Evolutionary conservation across 2,113 vertebrate genomes (phyloP), one percentile per base, ranked within the genome.

Genomic region (Cheirogaleus medius): DNA sequence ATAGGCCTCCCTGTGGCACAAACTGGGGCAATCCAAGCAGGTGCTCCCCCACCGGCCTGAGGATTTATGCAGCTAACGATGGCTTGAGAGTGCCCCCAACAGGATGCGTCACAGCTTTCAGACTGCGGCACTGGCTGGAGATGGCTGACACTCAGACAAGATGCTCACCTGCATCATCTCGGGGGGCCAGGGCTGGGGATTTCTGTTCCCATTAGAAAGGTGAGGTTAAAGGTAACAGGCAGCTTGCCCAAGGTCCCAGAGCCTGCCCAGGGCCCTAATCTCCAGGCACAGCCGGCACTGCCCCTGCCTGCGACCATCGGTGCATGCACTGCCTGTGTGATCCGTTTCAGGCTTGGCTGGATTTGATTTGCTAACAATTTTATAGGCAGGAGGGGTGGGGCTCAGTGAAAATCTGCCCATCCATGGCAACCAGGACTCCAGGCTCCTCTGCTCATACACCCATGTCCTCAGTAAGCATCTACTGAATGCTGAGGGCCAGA

Each of bases 221-320:
- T 1, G 60, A 58, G 58, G 42, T 8, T 66, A 32, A 6, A 42
- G 64, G 44, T 13, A 8, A 39, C 14, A 15, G 8, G 81, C 56
- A 49, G 54, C 37, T 44, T 0, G 0, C 17, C 10, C 29, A 34
- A 15, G 15, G 42, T 76, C 73, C 25, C 42, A 74, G 42, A 74
- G 71, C 71, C 25, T 34, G 49, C 77, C 78, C 12, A 1, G 60
- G 81, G 39, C 27, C 84, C 54, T 27, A 54, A 12, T 76, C 69
- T 25, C n/a, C 9, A 7, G 0, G 4, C 9, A 0, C 1, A 1
- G 29, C 37, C 10, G 44, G 84, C 12, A 6, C 11, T 17, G 7
- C 52, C 63, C 52, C 14, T 2, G 29, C 39, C 25, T 44, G 21
- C 17, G 13, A 44, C 49, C 63, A 39, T 49, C 23, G 14, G 37